A percentile compares a stretch with the other conserved stretches of the same genome.
phyloP scores from a whole-genome alignment of 92 coral and sea anemone species.

The Nematostella vectensis region DNA sequence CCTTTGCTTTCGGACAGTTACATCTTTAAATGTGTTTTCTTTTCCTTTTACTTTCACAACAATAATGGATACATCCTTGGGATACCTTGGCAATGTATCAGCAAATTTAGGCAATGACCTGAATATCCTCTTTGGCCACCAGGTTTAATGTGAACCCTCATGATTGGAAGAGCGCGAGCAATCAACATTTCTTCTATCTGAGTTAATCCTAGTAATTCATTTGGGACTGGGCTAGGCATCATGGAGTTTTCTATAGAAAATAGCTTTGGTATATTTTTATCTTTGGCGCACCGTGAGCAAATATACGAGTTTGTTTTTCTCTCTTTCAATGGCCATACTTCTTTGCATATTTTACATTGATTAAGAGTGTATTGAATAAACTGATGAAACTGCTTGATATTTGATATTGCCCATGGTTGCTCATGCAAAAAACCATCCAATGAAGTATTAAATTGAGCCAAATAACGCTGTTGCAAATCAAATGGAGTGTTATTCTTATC shows the following conservation, averaged over 20 bases:
- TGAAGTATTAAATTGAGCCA: slow-evolving; percentile 38
- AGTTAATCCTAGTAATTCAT: slow-evolving; percentile 30
- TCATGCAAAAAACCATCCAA: slow-evolving; percentile 50
- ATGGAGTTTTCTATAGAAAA: slow-evolving; percentile 39
- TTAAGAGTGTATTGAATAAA: slow-evolving; percentile 27
- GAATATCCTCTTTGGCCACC: slow-evolving; percentile 52
- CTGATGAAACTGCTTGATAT: slow-evolving; percentile 44
- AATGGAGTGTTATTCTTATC: slow-evolving; percentile 10
- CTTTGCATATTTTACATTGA: slow-evolving; percentile 46
- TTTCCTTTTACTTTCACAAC: slow-evolving; percentile 35
- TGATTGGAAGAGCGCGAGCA: slow-evolving; percentile 34
- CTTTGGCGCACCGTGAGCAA: slow-evolving; percentile 39
- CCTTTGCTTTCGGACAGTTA: slow-evolving; percentile 46
- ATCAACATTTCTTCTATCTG: slow-evolving; percentile 36
- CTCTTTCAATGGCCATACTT: slow-evolving; percentile 48
- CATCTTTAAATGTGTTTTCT: slow-evolving; percentile 44
- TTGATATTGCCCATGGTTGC: slow-evolving; percentile 49
- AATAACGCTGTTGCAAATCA: slow-evolving; percentile 14
- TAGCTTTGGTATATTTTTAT: slow-evolving; percentile 30
- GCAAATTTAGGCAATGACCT: slow-evolving; percentile 48
- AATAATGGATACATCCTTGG: slow-evolving; percentile 40
- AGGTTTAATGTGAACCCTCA: slow-evolving; percentile 50
- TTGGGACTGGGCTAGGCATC: slow-evolving; percentile 43
- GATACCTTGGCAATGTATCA: slow-evolving; percentile 39
- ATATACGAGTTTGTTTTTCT: slow-evolving; percentile 29